Conservation (phyloP, 2,888 invertebrate genomes). For the Hydriomena furcata region DNA sequence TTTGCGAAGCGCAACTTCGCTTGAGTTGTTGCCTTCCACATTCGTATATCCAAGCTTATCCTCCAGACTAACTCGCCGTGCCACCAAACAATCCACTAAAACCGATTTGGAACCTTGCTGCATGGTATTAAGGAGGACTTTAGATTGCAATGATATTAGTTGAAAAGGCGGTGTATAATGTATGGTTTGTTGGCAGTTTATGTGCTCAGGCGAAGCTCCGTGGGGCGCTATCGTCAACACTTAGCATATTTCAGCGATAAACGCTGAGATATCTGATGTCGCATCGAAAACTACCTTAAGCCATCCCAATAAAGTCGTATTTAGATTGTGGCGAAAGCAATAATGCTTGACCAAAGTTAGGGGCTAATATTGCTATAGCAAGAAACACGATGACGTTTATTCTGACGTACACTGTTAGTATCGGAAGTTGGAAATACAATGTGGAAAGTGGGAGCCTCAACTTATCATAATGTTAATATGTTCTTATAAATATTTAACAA, state of each 20-base stretch:
- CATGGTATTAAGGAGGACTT: slow-evolving; percentile 15
- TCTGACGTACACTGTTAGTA: slow-evolving; percentile 10
- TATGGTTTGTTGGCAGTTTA: slow-evolving; percentile 24
- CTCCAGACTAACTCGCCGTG: slow-evolving; percentile 10
- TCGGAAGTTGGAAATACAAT: slow-evolving; percentile 6
- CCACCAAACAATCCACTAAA: slow-evolving; percentile 8
- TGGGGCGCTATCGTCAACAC: slow-evolving; percentile 34
- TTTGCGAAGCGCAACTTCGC: slow-evolving; percentile 6
- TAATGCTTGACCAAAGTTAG: slow-evolving; percentile 20
- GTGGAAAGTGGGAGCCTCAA: slow-evolving; percentile 4
- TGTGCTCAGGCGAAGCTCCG: slow-evolving; percentile 21
- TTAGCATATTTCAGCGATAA: slow-evolving; percentile 41
- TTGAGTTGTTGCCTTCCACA: slow-evolving; percentile 25
- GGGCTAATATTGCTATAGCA: slow-evolving; percentile 15
- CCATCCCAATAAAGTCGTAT: slow-evolving; percentile 1
- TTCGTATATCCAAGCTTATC: slow-evolving; percentile 26
- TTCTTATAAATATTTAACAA: not conserved
- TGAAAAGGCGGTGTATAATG: slow-evolving; percentile 18
- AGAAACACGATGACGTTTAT: slow-evolving; percentile 19
- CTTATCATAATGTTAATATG: not conserved
- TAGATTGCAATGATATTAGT: not conserved
- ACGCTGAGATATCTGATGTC: slow-evolving; percentile 19
- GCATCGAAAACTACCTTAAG: slow-evolving; percentile 9
- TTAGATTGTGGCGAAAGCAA: slow-evolving; percentile 5
- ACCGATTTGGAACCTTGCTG: slow-evolving; percentile 12